Evolutionary conservation across 2,797 vertebrate genomes (phyloP), one percentile per base, ranked within the genome.

Genomic region (Zenarchopterus dispar): DNA sequence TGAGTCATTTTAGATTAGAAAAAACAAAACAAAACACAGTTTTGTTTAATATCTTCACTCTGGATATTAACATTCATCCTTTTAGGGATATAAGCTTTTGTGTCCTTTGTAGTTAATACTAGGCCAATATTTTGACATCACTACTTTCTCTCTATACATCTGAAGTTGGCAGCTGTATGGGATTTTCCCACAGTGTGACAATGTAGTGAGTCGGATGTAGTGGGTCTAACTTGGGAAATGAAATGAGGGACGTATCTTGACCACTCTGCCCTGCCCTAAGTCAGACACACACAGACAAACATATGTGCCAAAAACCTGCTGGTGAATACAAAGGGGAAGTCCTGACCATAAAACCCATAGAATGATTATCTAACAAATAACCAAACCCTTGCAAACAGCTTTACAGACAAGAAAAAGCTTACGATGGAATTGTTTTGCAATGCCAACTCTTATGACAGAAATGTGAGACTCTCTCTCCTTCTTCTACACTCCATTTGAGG

Each of bases 241-340:
- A 43, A 61, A 67, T 50, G 33, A 61, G 21, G 67, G 57, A 48
- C 59, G 59, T 19, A 65, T 66, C 67, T 65, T 86, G 75, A 77
- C 78, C 80, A 82, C 51, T 42, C 15, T 61, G 54, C 28, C 58
- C 28, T 45, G 41, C 49, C 23, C 57, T 21, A n/a, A 4, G 24
- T 65, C 28, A 76, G 54, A 67, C 33, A 67, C 43, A 66, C 62
- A 49, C 51, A 31, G 39, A 59, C 44, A 64, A 51, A 62, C 41
- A 33, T 65, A 67, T 60, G 67, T 48, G 54, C 47, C 21, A 74
- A 56, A 65, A 78, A 66, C 21, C 54, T 54, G 19, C 69, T 58
- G 61, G 54, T 59, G 68, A 63, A 68, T 57, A 80, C 73, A 77
- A 64, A 49, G 89, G 91, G 89, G 47, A 92, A 88, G 63, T 91